Evolutionary conservation across 2,113 vertebrate species (phyloP), one percentile per base, ranked within the genome.

Genomic region (Asarcornis scutulata): DNA sequence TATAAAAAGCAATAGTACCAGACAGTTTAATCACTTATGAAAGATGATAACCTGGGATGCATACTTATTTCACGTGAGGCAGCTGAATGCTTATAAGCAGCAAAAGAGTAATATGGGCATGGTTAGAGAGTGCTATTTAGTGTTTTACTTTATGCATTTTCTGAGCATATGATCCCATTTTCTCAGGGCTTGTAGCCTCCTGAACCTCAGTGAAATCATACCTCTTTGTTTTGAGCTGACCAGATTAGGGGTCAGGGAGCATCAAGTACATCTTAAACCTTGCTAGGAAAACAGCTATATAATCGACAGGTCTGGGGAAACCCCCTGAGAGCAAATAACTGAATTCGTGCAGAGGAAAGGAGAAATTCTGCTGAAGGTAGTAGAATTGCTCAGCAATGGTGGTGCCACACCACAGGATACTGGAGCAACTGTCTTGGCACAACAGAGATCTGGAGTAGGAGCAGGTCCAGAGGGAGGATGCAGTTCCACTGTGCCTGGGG

Each of bases 401-500:
- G 21, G 16, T 40, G 9, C 17, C 9, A 20, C 13, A 40, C 3
- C 17, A 23, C 17, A 13, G 14, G 6, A 32, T 32, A 11, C 10
- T 44, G n/a, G 23, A 58, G 2, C 32, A 84, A 23, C 13, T 21
- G 13, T 60, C 2, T 13, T 36, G 17, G 4, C 13, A 66, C 6
- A 53, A 23, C 31, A 74, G 52, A 86, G 9, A 17, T 26, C 50
- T 74, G 34, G 76, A 21, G 1, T 7, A 26, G 66, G 29, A 58
- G 13, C 7, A 32, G 17, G 3, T 48, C n/a, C n/a, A 50, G 23
- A 73, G 17, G 4, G 2, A 78, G 15, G 13, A 48, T 27, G 17
- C 3, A 27, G 9, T 1, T 89, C 3, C 8, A 6, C 29, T 38
- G 26, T 44, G 17, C 2, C 31, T 8, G 1, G 1, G 1, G 5